Conservation (phyloP, 2,113 vertebrate species). For the Rhinoptilus africanus region DNA sequence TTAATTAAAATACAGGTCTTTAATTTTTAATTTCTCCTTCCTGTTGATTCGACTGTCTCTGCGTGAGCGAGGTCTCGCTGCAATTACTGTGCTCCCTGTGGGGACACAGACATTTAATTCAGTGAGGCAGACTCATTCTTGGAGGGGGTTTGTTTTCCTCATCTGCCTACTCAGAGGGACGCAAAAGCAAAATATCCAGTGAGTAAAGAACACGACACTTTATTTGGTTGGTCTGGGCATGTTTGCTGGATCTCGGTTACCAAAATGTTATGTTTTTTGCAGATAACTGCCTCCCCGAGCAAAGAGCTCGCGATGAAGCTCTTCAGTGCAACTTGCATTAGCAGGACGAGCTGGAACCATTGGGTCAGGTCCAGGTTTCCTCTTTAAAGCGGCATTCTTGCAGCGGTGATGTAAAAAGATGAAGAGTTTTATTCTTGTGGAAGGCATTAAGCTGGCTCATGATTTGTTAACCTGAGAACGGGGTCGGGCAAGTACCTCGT, state of each 20-base stretch:
- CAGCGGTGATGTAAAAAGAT: not conserved
- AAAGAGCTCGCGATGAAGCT: not conserved
- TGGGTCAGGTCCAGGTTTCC: not conserved
- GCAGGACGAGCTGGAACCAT: not conserved
- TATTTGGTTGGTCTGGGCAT: not conserved
- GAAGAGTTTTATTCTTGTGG: not conserved
- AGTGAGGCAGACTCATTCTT: not conserved
- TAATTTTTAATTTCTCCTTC: conserved; percentile 63
- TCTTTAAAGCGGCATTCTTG: not conserved
- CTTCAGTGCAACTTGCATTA: not conserved
- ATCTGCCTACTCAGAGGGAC: not conserved
- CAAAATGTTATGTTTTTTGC: not conserved
- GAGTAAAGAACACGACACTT: not conserved
- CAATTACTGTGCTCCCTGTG: conserved; percentile 49
- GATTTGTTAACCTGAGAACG: not conserved
- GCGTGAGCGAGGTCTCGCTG: not conserved
- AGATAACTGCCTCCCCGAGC: not conserved
- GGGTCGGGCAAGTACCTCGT: not conserved
- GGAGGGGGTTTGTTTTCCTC: conserved; percentile 23
- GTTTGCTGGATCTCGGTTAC: not conserved
- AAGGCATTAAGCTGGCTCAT: not conserved
- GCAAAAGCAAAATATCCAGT: not conserved
- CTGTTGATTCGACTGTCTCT: conserved; percentile 34
- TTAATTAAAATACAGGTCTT: conserved; percentile 63
- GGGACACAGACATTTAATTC: conserved; percentile 46